Percentiles rank a stretch among this genome's conserved stretches.
Evolutionary conservation across 2,888 invertebrate species (phyloP).

Genomic region (Aphelenchoides bicaudatus): DNA sequence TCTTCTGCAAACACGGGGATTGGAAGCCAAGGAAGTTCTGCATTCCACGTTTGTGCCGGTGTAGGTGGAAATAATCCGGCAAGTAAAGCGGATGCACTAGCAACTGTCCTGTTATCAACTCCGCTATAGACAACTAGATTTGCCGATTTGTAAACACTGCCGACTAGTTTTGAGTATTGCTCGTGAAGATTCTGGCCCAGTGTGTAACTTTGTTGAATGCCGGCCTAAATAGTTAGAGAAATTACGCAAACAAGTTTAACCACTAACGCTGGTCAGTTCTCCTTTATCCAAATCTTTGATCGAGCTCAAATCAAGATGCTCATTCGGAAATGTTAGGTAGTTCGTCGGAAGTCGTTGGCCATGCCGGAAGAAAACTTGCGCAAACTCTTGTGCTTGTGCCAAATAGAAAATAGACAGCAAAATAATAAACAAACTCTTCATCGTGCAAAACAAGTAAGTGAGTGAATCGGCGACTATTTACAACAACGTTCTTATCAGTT

Average conservation of each 20-base stretch:
- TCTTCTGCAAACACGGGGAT: constrained; percentile 73
- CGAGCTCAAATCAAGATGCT: not conserved
- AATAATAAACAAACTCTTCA: no score
- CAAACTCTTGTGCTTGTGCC: no score
- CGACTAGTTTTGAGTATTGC: constrained; percentile 70
- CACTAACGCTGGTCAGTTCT: constrained; percentile 12
- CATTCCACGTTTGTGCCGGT: constrained; percentile 58
- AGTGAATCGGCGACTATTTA: not conserved
- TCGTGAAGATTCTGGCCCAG: constrained; percentile 73
- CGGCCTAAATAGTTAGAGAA: constrained; percentile 66
- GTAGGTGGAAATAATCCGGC: constrained; percentile 63
- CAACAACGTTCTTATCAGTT: not conserved
- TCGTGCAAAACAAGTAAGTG: no score
- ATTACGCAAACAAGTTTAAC: not conserved
- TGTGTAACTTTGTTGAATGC: constrained; percentile 73
- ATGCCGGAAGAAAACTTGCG: constrained; percentile 54
- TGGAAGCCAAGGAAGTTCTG: constrained; percentile 74
- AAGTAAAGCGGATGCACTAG: constrained; percentile 62
- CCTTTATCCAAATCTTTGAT: constrained; percentile 8
- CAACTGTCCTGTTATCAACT: constrained; percentile 78
- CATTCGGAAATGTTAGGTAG: constrained; percentile 27
- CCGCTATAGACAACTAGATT: constrained; percentile 70
- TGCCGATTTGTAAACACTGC: constrained; percentile 65
- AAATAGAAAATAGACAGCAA: no score
- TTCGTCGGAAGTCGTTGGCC: constrained; percentile 45